A percentile compares a stretch with the other conserved stretches of the same genome.
Evolutionary conservation across 1,140 invertebrate genomes (phyloP).

Genomic region (Octopus bimaculoides): DNA sequence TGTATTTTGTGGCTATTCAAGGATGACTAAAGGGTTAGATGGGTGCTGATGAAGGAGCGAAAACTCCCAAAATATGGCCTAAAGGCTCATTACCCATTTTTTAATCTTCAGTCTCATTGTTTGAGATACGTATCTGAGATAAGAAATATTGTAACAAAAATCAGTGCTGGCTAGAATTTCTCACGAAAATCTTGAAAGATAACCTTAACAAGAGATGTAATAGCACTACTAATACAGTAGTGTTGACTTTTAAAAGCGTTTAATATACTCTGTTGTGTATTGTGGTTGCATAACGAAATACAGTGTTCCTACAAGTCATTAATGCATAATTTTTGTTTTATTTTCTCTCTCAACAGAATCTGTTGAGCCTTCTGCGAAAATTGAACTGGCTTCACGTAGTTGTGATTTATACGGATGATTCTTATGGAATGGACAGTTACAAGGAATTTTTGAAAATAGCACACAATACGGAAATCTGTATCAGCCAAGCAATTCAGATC

Average conservation of each 20-base stretch:
- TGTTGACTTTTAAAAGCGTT: slow-evolving; percentile 4
- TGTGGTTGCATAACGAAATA: neutral
- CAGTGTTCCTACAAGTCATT: neutral
- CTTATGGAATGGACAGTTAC: slow-evolving; percentile 39
- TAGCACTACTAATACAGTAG: no score
- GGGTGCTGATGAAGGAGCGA: no score
- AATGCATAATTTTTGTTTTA: neutral
- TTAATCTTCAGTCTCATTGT: no score
- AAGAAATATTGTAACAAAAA: no score
- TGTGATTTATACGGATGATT: slow-evolving; percentile 48
- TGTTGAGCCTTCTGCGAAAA: slow-evolving; percentile 38
- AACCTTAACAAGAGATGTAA: slow-evolving; percentile 27
- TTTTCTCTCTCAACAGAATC: neutral
- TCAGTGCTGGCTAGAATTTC: slow-evolving; percentile 28
- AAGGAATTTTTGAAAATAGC: slow-evolving; percentile 38
- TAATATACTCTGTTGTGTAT: slow-evolving; percentile 14
- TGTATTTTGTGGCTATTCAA: no score
- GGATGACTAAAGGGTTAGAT: no score
- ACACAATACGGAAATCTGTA: slow-evolving; percentile 33
- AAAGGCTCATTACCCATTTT: no score
- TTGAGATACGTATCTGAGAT: no score
- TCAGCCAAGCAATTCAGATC: slow-evolving; percentile 24
- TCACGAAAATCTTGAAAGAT: slow-evolving; percentile 46
- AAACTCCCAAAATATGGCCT: no score
- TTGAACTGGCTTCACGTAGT: slow-evolving; percentile 56